These are phyloP conservation scores for Frankliniella intonsa DNA, from an alignment of 2,888 invertebrate species.

Conservation along the genomic window DNA sequence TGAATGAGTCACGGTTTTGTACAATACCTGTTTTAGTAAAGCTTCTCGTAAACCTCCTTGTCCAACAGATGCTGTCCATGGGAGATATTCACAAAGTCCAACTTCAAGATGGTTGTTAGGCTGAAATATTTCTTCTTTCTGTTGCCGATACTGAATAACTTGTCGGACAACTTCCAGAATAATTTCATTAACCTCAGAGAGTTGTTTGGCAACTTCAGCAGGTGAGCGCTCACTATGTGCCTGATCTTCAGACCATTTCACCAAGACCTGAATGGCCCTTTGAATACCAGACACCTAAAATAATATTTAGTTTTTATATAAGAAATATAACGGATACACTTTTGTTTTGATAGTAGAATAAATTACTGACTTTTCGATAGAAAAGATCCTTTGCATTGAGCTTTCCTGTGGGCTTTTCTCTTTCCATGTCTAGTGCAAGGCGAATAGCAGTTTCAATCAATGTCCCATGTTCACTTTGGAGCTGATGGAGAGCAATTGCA, in stretches of 20 bases:
- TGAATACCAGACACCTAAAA: slow-evolving; percentile 59
- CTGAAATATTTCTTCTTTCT: slow-evolving; percentile 52
- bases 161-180: slow-evolving; percentile 56
- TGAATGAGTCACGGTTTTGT: not conserved
- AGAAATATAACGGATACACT: not conserved
- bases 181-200: slow-evolving; percentile 41
- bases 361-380: slow-evolving; percentile 54
- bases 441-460: slow-evolving; percentile 51
- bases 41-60: slow-evolving; percentile 50
- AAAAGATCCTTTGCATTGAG: slow-evolving; percentile 60
- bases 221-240: slow-evolving; percentile 57
- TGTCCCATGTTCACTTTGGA: slow-evolving; percentile 54
- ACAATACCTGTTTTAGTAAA: slow-evolving; percentile 47
- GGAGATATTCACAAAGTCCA: slow-evolving; percentile 58
- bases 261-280: slow-evolving; percentile 59
- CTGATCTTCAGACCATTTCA: slow-evolving; percentile 56
- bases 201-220: slow-evolving; percentile 50
- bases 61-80: slow-evolving; percentile 69
- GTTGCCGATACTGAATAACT: slow-evolving; percentile 60
- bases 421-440: slow-evolving; percentile 47
- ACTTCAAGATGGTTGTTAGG: slow-evolving; percentile 45
- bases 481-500: slow-evolving; percentile 62
- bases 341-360: not conserved
- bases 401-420: slow-evolving; percentile 47
- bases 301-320: slow-evolving; percentile 23